phyloP scores from a whole-genome alignment of 1,140 invertebrate species.

The Contarinia nasturtii region DNA sequence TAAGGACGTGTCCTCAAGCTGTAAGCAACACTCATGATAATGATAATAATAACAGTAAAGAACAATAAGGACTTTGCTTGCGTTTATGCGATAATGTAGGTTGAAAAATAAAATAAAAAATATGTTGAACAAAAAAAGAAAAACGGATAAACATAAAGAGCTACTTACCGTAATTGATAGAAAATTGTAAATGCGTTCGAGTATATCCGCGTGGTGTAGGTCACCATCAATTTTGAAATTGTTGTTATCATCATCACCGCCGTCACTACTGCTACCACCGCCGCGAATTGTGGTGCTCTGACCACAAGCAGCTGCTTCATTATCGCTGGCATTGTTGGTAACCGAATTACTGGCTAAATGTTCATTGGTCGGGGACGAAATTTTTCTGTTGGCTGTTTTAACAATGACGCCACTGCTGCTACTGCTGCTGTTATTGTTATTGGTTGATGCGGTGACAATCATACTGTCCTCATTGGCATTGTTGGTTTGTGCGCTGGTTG shows the following conservation, averaged over 20 bases:
- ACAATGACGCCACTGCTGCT: neutral
- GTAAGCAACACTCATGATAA: too few species aligned
- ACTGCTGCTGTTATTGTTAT: neutral
- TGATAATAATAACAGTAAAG: too few species aligned
- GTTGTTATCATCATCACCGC: neutral
- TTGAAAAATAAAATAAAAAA: neutral
- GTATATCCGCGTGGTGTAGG: neutral
- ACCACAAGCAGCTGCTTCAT: neutral
- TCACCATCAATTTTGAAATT: too few species aligned
- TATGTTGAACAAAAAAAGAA: neutral
- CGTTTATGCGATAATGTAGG: too few species aligned
- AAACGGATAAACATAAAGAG: neutral
- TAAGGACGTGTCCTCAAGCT: too few species aligned
- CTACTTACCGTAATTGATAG: constrained; percentile 1
- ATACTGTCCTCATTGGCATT: neutral
- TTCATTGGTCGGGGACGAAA: too few species aligned
- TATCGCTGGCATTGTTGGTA: neutral
- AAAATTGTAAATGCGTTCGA: neutral
- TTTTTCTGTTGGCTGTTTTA: too few species aligned
- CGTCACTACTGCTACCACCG: neutral
- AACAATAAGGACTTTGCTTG: too few species aligned
- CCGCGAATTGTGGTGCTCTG: neutral
- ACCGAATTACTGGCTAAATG: too few species aligned
- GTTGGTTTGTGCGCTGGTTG: neutral
- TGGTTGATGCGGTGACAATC: neutral